Percentiles rank a stretch among this genome's conserved stretches.
phyloP scores from a whole-genome alignment of 2,888 invertebrate genomes.

The Entomobrya multifasciata region DNA sequence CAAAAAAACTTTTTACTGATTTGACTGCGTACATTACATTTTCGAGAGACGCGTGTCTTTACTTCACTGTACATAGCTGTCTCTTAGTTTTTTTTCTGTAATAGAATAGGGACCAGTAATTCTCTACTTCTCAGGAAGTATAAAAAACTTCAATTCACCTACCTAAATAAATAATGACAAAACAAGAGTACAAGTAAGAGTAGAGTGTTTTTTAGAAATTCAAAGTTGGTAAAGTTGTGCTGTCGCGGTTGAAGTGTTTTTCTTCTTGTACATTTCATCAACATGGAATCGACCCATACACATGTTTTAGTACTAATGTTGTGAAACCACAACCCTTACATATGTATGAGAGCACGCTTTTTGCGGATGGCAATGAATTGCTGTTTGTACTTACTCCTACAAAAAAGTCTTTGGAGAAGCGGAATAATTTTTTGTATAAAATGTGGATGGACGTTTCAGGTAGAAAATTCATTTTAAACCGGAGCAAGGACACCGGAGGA shows the following conservation, averaged over 20 bases:
- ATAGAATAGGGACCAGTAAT: too few relatives aligned
- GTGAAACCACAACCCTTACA: slow-evolving; percentile 13
- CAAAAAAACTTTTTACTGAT: slow-evolving; percentile 24
- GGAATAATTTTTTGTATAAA: neutral
- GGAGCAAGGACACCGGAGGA: slow-evolving; percentile 34
- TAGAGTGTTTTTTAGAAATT: too few relatives aligned
- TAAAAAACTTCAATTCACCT: slow-evolving; percentile 17
- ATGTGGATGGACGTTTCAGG: neutral
- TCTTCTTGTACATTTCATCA: too few relatives aligned
- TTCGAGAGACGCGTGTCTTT: too few relatives aligned
- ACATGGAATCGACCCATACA: too few relatives aligned
- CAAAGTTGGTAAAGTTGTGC: too few relatives aligned
- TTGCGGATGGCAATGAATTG: slow-evolving; percentile 24
- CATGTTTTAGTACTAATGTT: neutral
- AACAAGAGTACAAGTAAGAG: too few relatives aligned
- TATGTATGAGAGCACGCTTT: slow-evolving; percentile 19
- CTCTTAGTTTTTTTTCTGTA: too few relatives aligned
- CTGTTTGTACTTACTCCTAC: neutral
- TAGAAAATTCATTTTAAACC: slow-evolving; percentile 42
- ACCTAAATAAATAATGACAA: slow-evolving; percentile 45
- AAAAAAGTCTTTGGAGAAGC: neutral
- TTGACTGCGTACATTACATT: too few relatives aligned
- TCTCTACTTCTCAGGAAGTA: too few relatives aligned
- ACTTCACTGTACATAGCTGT: too few relatives aligned
- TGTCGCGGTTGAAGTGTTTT: too few relatives aligned